A percentile compares a stretch with the other conserved stretches of the same genome.
These are phyloP conservation scores for Tinea pellionella DNA, from an alignment of 2,888 invertebrate genomes.

Conservation along the genomic window DNA sequence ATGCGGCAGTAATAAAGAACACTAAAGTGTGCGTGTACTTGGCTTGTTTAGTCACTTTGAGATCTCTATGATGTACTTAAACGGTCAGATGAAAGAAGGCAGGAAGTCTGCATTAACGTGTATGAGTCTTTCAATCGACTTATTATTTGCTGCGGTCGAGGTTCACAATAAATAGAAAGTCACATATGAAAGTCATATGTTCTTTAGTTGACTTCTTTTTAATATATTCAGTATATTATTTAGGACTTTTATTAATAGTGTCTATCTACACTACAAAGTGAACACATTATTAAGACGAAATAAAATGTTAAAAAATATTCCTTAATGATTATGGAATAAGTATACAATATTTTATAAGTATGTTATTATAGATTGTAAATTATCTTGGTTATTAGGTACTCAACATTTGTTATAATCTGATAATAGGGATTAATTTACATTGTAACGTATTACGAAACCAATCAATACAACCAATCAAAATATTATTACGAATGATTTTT, in stretches of 20 bases:
- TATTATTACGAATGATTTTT: too few relatives aligned
- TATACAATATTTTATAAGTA: too few relatives aligned
- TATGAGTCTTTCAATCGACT: constrained; percentile 38
- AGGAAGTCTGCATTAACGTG: constrained; percentile 58
- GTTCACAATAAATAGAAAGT: background rate
- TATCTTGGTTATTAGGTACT: background rate
- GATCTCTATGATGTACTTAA: constrained; percentile 21
- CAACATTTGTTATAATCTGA: background rate
- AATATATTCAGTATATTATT: too few relatives aligned
- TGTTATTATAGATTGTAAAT: background rate
- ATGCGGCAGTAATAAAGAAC: constrained; percentile 17
- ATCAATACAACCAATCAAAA: background rate
- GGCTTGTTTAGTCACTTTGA: constrained; percentile 37
- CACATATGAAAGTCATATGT: background rate
- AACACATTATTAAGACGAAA: too few relatives aligned
- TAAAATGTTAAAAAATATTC: too few relatives aligned
- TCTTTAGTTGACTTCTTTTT: background rate
- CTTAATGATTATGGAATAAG: too few relatives aligned
- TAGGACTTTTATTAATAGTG: too few relatives aligned
- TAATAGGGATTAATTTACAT: background rate
- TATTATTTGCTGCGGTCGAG: constrained; percentile 15
- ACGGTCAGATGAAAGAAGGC: constrained; percentile 57
- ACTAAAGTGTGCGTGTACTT: constrained; percentile 45
- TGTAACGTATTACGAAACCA: background rate
- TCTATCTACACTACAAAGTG: too few relatives aligned